Conservation (phyloP, 2,888 invertebrate genomes). For the Idaea aversata region DNA sequence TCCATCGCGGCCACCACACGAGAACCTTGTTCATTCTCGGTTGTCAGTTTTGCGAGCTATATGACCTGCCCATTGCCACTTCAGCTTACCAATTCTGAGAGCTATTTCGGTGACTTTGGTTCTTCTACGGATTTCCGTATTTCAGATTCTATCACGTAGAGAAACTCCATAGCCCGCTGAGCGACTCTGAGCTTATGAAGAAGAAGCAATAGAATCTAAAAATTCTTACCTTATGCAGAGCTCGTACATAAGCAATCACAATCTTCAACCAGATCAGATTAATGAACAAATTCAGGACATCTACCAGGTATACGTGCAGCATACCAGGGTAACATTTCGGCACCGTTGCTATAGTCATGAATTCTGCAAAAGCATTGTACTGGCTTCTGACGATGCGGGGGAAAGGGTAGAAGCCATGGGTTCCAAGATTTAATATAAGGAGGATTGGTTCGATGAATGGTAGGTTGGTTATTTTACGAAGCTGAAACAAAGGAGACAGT, state of each 20-base stretch:
- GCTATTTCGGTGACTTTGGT: too few relatives aligned
- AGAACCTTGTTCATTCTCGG: too few relatives aligned
- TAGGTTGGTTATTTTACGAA: conserved; percentile 37
- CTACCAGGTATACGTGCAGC: conserved; percentile 54
- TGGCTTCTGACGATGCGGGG: conserved; percentile 48
- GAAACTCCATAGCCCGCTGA: too few relatives aligned
- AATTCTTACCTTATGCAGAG: conserved; percentile 52
- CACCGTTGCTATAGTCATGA: conserved; percentile 33
- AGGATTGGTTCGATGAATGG: conserved; percentile 54
- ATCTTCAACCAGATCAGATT: conserved; percentile 62
- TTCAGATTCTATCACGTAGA: too few relatives aligned
- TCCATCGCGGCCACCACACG: too few relatives aligned
- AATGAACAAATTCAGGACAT: conserved; percentile 54
- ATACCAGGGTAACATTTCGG: conserved; percentile 60
- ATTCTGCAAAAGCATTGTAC: conserved; percentile 43
- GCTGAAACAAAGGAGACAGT: conserved; percentile 33
- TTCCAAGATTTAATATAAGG: conserved; percentile 57
- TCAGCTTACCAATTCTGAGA: too few relatives aligned
- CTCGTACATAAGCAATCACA: conserved; percentile 48
- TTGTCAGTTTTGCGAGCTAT: too few relatives aligned
- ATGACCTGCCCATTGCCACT: too few relatives aligned
- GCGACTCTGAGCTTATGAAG: too few relatives aligned
- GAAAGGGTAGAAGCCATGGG: conserved; percentile 64
- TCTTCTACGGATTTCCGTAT: too few relatives aligned
- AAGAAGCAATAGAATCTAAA: too few relatives aligned